A percentile compares a stretch with the other conserved stretches of the same genome.
Evolutionary conservation across 30 jellyfish, hydroid and myxozoan species (phyloP).

Genomic region (Cassiopea andromeda): DNA sequence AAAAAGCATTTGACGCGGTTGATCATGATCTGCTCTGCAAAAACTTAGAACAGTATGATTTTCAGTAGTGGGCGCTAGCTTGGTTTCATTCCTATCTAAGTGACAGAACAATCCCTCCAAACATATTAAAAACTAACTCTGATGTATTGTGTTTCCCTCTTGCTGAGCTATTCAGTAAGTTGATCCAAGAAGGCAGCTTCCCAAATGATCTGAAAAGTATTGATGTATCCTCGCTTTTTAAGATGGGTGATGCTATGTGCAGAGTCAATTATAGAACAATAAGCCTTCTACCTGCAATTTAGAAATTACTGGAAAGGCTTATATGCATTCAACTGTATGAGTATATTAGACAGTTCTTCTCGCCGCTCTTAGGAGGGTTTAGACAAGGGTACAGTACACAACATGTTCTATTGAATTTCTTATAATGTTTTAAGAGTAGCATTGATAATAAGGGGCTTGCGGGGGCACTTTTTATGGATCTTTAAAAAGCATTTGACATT

Average conservation of each 20-base stretch:
- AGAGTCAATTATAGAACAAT: conserved; percentile 23
- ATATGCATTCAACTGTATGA: not conserved
- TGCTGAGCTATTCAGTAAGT: not conserved
- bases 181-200: conserved; percentile 1
- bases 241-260: conserved; percentile 3
- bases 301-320: conserved; percentile 6
- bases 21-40: no score
- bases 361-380: no score
- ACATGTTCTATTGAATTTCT: no score
- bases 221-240: conserved; percentile 8
- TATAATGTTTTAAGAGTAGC: not conserved
- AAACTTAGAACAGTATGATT: no score
- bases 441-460: not conserved
- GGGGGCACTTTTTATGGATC: no score
- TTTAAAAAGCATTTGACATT: no score
- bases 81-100: no score
- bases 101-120: not conserved
- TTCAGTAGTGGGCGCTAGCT: no score
- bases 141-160: not conserved
- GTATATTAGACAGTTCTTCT: not conserved
- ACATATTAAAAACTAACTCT: not conserved
- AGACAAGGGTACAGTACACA: no score
- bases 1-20: no score
- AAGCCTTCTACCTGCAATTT: conserved; percentile 42
- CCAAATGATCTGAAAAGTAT: not conserved